Conservation (phyloP, 2,113 vertebrate species). For the Paracyprichromis sp. region DNA sequence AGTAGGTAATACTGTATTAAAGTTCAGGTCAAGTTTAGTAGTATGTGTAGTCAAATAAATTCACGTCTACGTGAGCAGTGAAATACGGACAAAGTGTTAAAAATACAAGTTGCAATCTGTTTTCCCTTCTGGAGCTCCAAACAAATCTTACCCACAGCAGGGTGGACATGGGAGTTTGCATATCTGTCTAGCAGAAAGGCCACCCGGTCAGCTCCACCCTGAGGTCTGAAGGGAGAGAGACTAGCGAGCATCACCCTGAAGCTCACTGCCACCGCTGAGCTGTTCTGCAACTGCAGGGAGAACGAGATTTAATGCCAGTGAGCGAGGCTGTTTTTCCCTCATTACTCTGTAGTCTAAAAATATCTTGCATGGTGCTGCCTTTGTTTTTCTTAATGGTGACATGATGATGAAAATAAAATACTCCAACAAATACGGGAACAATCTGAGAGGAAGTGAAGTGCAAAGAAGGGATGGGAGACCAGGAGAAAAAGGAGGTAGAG, state of each 20-base stretch:
- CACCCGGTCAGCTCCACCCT: constrained; percentile 47
- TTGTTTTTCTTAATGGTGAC: background rate
- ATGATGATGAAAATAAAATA: background rate
- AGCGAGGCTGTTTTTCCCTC: background rate
- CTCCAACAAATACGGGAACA: background rate
- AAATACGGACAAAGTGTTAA: background rate
- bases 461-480: background rate
- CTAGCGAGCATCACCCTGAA: constrained; percentile 76
- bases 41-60: background rate
- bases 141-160: constrained; percentile 72
- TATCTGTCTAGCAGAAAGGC: constrained; percentile 49
- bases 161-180: background rate
- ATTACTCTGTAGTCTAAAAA: background rate
- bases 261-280: constrained; percentile 63
- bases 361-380: background rate
- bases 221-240: constrained; percentile 31
- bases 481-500: background rate
- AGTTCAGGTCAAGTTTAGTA: background rate
- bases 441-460: background rate
- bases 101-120: background rate
- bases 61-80: background rate
- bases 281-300: constrained; percentile 77
- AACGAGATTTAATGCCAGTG: background rate
- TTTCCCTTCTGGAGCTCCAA: background rate
- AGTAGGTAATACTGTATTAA: background rate